Base-by-base conservation (phyloP, 92 coral and sea anemone genomes). In the Blastomussa wellsi region DNA sequence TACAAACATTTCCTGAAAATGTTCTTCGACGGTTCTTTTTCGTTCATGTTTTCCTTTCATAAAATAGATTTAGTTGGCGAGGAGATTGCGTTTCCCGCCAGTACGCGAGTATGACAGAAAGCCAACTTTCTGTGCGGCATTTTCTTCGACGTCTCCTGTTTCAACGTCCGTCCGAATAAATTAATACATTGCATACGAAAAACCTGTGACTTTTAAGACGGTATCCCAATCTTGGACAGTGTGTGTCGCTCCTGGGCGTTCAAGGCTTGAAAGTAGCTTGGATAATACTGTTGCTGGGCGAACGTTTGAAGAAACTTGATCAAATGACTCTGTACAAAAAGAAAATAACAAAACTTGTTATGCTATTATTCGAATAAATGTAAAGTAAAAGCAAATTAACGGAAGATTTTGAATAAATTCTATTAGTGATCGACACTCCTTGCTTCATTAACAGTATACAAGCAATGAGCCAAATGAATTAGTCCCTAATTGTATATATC, bases 161-260 rank as follows among this genome's bases (percentile, higher is more conserved):
- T 69, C 28, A 72, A 26, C 77, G 57, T 48, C 38, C n/a, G 22
- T 29, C 7, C n/a, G 39, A 17, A 75, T 49, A 44, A 51, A 75
- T 75, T 68, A 70, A 38, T 19, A 33, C 11, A 70, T 16, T 10
- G 41, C 20, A 70, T 70, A 33, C 13, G 41, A 70, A n/a, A 33
- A 33, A 70, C 65, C 14, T 79, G 64, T 35, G 62, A 26, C 36
- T 31, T 31, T 72, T 51, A 91, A 22, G 95, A 74, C 41, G 87
- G 80, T 28, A 94, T 88, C 29, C 98, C 99, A 51, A 95, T 95
- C 87, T 90, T 90, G 48, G 95, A 86, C 57, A 96, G 82, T 31
- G 99, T 96, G 90, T 96, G 98, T 42, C 84, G 92, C 72, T 96
- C 99, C 60, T 91, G 90, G 14, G 99, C 93, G 78, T 93, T 94